These are phyloP conservation scores for Acrobasis suavella DNA, from an alignment of 2,888 invertebrate species.

Conservation along the genomic window DNA sequence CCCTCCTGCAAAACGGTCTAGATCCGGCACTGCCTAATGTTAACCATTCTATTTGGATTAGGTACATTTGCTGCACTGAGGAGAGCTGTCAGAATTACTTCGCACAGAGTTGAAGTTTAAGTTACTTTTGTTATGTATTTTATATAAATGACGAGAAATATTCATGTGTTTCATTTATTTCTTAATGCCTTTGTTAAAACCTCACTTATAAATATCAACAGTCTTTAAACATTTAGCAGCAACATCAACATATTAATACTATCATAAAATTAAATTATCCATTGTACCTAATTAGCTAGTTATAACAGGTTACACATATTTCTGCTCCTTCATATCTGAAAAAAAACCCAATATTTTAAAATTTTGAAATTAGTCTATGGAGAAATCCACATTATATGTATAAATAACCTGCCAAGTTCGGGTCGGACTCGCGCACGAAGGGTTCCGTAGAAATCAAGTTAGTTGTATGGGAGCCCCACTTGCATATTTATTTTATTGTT, in stretches of 20 bases:
- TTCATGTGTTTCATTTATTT: conserved; percentile 40
- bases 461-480: too few relatives aligned
- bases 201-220: conserved; percentile 27
- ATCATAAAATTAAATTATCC: background rate
- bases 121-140: conserved; percentile 43
- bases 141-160: conserved; percentile 42
- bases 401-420: too few relatives aligned
- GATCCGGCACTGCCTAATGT: too few relatives aligned
- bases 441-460: too few relatives aligned
- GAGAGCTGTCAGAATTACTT: conserved; percentile 21
- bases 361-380: too few relatives aligned
- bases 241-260: background rate
- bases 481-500: too few relatives aligned
- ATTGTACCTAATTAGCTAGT: conserved; percentile 35
- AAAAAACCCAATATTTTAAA: conserved; percentile 30
- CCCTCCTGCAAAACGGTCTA: too few relatives aligned
- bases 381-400: too few relatives aligned
- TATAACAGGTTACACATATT: conserved; percentile 70
- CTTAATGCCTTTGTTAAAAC: conserved; percentile 15
- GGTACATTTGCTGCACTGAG: background rate
- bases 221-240: conserved; percentile 25
- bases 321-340: conserved; percentile 63
- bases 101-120: conserved; percentile 26
- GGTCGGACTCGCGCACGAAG: too few relatives aligned
- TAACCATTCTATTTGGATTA: background rate